Base-by-base conservation (phyloP, 2,113 vertebrate genomes). In the Oreochromis spilurus region DNA sequence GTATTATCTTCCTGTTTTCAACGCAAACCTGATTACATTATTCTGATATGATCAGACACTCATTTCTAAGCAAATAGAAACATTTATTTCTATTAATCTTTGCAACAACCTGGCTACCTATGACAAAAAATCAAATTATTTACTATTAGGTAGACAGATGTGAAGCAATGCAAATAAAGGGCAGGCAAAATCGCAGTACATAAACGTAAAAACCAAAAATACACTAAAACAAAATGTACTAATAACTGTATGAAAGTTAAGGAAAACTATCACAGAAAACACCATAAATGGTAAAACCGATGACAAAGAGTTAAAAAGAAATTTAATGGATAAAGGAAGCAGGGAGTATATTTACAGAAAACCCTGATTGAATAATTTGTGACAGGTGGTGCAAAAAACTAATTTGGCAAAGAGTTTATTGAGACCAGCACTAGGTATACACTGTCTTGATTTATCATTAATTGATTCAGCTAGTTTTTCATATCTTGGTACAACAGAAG, bases 351-450 rank as follows among this genome's bases (percentile, higher is more conserved):
- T 7, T 48, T 29, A 75, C 40, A 75, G 21, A 48, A 2, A 75
- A 17, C 14, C 2, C 16, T 75, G 40, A 48, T 1, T 72, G 1
- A 17, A 48, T 45, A 0, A 72, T 48, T 75, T 48, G 40, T 75
- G 21, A 75, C 0, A 48, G n/a, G 2, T 48, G 21, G 38, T 10
- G 8, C 40, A 72, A 24, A 17, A 72, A 29, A 0, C 4, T 38
- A 65, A 72, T 72, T 45, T 45, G 21, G 38, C 13, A 45, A 0
- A 24, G 38, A 45, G 13, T 4, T 72, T 45, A 26, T 70, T 72
- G 38, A 21, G 2, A 17, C 19, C 13, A 72, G 13, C 38, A 17
- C 0, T 26, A 21, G 11, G 34, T 67, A 14, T 14, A 45, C 67
- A 45, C 21, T 26, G 8, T 9, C 3, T 72, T 70, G 14, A 72